phyloP scores from a whole-genome alignment of 2,888 invertebrate genomes.

The Flexamia atlantica region DNA sequence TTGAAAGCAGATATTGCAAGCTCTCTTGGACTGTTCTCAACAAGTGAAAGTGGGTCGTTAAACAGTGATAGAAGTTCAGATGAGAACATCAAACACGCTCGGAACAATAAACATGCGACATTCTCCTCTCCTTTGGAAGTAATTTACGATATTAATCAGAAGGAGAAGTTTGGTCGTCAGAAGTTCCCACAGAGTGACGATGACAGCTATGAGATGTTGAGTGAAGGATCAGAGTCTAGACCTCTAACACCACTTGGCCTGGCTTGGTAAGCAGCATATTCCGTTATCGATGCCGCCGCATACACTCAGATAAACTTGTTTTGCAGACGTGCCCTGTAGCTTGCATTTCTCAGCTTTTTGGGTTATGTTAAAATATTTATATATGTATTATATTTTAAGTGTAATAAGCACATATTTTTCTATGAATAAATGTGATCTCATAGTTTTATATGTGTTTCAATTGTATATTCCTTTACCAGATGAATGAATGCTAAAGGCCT shows the following conservation, averaged over 20 bases:
- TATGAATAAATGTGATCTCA: conserved; percentile 39
- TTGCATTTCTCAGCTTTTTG: background rate
- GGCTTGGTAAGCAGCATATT: conserved; percentile 23
- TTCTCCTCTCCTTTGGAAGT: conserved; percentile 44
- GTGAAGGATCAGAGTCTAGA: conserved; percentile 62
- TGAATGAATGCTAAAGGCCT: too few species aligned
- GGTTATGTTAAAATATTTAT: conserved; percentile 10
- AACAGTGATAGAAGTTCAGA: background rate
- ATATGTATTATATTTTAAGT: conserved; percentile 33
- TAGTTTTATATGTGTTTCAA: background rate
- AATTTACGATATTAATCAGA: conserved; percentile 22
- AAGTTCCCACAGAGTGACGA: conserved; percentile 65
- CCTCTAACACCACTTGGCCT: conserved; percentile 39
- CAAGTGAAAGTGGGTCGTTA: background rate
- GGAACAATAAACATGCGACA: conserved; percentile 13
- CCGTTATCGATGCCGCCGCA: background rate
- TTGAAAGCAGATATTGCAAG: conserved; percentile 53
- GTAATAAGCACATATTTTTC: conserved; percentile 48
- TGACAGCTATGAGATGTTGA: conserved; percentile 70
- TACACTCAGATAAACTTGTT: background rate
- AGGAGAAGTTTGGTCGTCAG: background rate
- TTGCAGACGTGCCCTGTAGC: conserved; percentile 1
- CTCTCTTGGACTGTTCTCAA: conserved; percentile 31
- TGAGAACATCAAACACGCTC: background rate
- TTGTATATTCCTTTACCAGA: too few species aligned